Conservation (phyloP, 2,888 invertebrate species). For the Ectemnius cavifrons region DNA sequence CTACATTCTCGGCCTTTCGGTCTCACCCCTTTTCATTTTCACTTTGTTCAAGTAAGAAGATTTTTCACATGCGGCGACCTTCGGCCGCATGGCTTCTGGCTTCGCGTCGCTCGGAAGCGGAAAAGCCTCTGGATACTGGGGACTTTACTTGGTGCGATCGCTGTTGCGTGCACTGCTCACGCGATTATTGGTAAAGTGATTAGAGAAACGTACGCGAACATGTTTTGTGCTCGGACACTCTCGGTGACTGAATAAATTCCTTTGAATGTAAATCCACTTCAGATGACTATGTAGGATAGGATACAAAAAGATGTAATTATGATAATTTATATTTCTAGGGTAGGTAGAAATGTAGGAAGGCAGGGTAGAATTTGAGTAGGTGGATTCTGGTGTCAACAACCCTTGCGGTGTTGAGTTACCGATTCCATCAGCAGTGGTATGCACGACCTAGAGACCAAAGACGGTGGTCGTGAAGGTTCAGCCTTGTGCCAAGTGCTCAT, state of each 20-base stretch:
- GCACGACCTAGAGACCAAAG: slow-evolving; percentile 45
- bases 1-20: slow-evolving; percentile 41
- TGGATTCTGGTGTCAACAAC: slow-evolving; percentile 53
- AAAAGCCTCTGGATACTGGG: slow-evolving; percentile 27
- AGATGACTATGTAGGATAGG: no score
- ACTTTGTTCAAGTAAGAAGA: slow-evolving; percentile 34
- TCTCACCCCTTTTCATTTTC: slow-evolving; percentile 38
- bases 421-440: slow-evolving; percentile 23
- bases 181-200: slow-evolving; percentile 64
- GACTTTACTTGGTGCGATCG: slow-evolving; percentile 46
- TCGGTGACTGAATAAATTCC: no score
- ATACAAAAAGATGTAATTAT: no score
- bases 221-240: slow-evolving; percentile 3
- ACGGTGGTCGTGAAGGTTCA: slow-evolving; percentile 33
- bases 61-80: slow-evolving; percentile 33
- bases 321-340: no score
- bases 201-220: slow-evolving; percentile 55
- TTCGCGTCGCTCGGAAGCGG: slow-evolving; percentile 15
- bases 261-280: no score
- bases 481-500: slow-evolving; percentile 42
- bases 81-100: neutral
- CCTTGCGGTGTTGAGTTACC: slow-evolving; percentile 33
- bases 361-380: slow-evolving; percentile 20
- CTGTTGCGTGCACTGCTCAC: slow-evolving; percentile 54
- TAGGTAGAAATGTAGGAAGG: neutral